Evolutionary conservation across 53 echinoderm and acorn worm genomes (phyloP), one percentile per base, ranked within the genome.

Genomic region (Zoroaster sp.): DNA sequence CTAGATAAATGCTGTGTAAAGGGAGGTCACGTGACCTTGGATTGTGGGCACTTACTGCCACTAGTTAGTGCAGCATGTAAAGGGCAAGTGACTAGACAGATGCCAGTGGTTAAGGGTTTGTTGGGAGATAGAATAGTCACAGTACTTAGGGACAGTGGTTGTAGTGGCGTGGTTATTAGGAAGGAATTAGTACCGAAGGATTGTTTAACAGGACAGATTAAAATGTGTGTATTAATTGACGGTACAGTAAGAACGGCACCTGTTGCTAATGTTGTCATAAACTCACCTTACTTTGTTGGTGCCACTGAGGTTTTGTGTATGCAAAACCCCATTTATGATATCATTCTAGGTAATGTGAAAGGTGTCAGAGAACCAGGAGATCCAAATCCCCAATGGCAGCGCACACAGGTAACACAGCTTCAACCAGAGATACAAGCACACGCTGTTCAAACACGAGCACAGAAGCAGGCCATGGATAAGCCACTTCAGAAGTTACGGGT

Each of bases 131-230:
- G 47, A 46, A 3, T 3, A 46, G 89, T 89, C 32, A 31, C 36
- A 4, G 85, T 89, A 14, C 86, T 92, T 9, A 20, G 89, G 18
- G 92, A 92, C 81, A 89, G 75, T 30, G 92, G 92, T 4, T 89
- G 89, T 77, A 92, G 83, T 20, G 89, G 86, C 31, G 86, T 92
- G 1, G 85, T 92, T 0, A 85, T 92, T 28, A 87, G 87, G 1
- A 43, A 46, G 36, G 51, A 40, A 15, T 43, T 77, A 13, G 87
- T 87, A 15, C 4, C 69, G 12, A 5, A 1, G 47, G 4, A 46
- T 46, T 46, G 6, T 40, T 11, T 83, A 8, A 89, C 83, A 3
- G 89, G 80, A 4, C 40, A 85, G 2, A 25, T 11, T 9, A 85
- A 65, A 41, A 30, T 52, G 15, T 87, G 80, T 31, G 82, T 80